Conservation (phyloP, 2,888 invertebrate species). For the Globia sparganii region DNA sequence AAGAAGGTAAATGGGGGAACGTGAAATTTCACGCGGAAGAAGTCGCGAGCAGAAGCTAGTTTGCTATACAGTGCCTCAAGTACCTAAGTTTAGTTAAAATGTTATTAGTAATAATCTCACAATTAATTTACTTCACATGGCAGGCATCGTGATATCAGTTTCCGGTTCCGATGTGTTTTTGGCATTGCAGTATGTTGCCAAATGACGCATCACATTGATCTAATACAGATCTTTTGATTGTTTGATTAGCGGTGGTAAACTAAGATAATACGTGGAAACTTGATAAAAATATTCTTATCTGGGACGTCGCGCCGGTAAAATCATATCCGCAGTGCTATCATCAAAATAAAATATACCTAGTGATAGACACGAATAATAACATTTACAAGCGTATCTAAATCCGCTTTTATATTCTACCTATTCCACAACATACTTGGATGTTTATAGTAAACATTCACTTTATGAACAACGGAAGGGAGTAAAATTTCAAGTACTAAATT, state of each 20-base stretch:
- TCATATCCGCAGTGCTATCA: conserved; percentile 46
- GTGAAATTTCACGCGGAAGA: too few relatives aligned
- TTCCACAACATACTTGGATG: conserved; percentile 3
- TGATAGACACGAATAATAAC: conserved; percentile 23
- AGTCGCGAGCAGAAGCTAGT: too few relatives aligned
- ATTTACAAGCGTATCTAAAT: conserved; percentile 28
- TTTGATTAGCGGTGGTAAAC: conserved; percentile 33
- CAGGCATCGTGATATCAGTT: background rate
- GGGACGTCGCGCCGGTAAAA: conserved; percentile 9
- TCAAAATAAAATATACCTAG: conserved; percentile 23
- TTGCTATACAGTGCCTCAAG: conserved; percentile 1
- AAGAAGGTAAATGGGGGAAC: too few relatives aligned
- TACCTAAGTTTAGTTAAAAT: background rate
- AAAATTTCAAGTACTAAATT: too few relatives aligned
- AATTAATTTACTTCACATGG: background rate
- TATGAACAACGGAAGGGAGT: too few relatives aligned
- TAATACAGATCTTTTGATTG: conserved; percentile 11
- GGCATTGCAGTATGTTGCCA: background rate
- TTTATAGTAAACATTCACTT: conserved; percentile 23
- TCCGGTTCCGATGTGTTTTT: conserved; percentile 4
- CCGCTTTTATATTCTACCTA: background rate
- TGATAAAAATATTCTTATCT: conserved; percentile 48
- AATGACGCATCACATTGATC: conserved; percentile 29
- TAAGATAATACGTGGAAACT: conserved; percentile 33
- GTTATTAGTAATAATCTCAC: conserved; percentile 9